Base-by-base conservation (phyloP, 1,140 invertebrate species). In the Zaprionus tsacasi region DNA sequence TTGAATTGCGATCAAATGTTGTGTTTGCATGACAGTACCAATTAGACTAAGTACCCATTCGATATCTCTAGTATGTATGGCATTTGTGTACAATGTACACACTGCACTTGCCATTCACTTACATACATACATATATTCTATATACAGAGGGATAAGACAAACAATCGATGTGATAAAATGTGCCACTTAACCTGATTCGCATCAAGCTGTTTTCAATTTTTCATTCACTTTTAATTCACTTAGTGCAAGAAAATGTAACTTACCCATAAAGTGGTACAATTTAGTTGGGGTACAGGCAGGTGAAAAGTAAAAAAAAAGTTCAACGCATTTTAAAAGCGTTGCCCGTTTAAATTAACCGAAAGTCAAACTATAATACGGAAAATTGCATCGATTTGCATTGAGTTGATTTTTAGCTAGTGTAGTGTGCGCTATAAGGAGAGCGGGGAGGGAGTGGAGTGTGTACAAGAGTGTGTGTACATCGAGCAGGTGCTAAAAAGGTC, bases 21-120 rank as follows among this genome's bases (percentile, higher is more conserved):
- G 45, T 50, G 65, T 63, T 69, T 50, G 66, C 71, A 69, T 70
- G 71, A 70, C 71, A 17, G 45, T 57, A 13, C 63, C 71, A 74
- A 74, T 74, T 74, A 74, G 66, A 55, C 52, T 63, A 61, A 74
- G 71, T 74, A 58, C 45, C 40, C 40, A 10, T 30, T 21, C 21
- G 25, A 25, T 56, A 52, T 40, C 15, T 12, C 3, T 12, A 17
- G 25, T 13, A n/a, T 11, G n/a, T 50, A 11, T 7, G 17, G 13
- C 25, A 35, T 55, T 50, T 48, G 59, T 48, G 59, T 12, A 64
- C n/a, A 55, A 38, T 45, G 25, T 21, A n/a, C n/a, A n/a, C n/a
- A n/a, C n/a, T n/a, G n/a, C n/a, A n/a, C n/a, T n/a, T n/a, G n/a
- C n/a, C n/a, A n/a, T n/a, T n/a, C n/a, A n/a, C n/a, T n/a, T n/a